Conservation (phyloP, 2,888 invertebrate genomes). For the Bellardia pandia region DNA sequence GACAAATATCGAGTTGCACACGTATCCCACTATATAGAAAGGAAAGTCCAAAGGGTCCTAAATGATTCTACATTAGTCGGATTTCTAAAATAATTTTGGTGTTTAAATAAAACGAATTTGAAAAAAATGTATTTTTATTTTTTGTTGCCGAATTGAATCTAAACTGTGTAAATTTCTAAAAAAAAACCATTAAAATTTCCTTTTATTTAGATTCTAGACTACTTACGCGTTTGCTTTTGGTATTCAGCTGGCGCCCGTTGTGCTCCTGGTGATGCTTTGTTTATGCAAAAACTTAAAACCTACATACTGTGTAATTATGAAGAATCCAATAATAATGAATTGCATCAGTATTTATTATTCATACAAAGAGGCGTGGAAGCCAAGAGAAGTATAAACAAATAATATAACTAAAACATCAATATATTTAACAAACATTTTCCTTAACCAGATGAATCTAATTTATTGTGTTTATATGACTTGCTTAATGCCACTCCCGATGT, state of each 20-base stretch:
- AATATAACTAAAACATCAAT: background rate
- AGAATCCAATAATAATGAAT: conserved; percentile 85
- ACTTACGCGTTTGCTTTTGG: conserved; percentile 92
- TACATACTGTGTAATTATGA: conserved; percentile 86
- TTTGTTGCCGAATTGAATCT: no score
- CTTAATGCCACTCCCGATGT: conserved; percentile 92
- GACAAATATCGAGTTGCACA: no score
- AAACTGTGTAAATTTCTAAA: no score
- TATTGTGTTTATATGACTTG: conserved; percentile 92
- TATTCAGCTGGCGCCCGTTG: conserved; percentile 87
- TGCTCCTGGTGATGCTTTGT: conserved; percentile 85
- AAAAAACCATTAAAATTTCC: background rate
- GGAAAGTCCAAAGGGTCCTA: no score
- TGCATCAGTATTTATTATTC: conserved; percentile 89
- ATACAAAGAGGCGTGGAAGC: conserved; percentile 88
- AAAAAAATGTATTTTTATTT: no score
- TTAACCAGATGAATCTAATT: conserved; percentile 80
- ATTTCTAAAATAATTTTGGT: no score
- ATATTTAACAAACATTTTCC: background rate
- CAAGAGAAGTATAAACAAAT: conserved; percentile 86
- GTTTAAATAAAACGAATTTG: no score
- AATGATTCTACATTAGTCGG: no score
- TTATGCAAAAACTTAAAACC: conserved; percentile 87
- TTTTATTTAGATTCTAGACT: conserved; percentile 85
- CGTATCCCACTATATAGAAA: no score